Percentiles rank a stretch among this genome's conserved stretches.
Conservation (phyloP, 2,797 vertebrate species). For the Neomorphus geoffroyi region DNA sequence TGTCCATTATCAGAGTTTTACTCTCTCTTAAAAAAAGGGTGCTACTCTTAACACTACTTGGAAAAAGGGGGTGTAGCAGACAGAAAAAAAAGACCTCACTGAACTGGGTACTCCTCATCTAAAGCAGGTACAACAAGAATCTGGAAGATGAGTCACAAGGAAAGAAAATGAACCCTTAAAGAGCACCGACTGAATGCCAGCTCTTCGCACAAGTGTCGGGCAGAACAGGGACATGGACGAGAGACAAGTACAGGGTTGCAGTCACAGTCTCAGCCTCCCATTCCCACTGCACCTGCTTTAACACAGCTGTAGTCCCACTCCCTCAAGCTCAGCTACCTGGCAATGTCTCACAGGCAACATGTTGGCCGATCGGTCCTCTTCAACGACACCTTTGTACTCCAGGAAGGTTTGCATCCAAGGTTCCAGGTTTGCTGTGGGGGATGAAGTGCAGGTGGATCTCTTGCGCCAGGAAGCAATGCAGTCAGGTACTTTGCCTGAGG, state of each 20-base stretch:
- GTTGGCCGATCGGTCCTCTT: neutral
- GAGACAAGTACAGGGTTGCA: neutral
- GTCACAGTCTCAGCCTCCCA: neutral
- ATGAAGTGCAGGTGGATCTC: fast-evolving
- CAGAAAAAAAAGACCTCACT: neutral
- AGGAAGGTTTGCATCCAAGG: neutral
- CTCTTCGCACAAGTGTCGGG: neutral
- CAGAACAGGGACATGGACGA: neutral
- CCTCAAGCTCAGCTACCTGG: neutral
- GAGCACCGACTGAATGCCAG: neutral
- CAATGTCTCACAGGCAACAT: neutral
- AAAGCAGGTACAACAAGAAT: neutral
- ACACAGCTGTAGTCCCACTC: fast-evolving
- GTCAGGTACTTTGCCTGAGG: neutral
- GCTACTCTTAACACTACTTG: neutral
- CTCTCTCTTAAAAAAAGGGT: neutral
- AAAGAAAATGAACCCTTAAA: neutral
- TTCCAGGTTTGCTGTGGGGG: neutral
- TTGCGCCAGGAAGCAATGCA: fast-evolving
- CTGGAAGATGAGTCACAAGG: neutral
- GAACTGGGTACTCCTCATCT: neutral
- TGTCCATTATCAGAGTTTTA: neutral
- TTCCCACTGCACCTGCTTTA: neutral
- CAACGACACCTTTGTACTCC: neutral
- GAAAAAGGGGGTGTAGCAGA: neutral